Percentiles rank a stretch among this genome's conserved stretches.
phyloP scores from a whole-genome alignment of 2,113 vertebrate species.

The Chlamydotis undulata region DNA sequence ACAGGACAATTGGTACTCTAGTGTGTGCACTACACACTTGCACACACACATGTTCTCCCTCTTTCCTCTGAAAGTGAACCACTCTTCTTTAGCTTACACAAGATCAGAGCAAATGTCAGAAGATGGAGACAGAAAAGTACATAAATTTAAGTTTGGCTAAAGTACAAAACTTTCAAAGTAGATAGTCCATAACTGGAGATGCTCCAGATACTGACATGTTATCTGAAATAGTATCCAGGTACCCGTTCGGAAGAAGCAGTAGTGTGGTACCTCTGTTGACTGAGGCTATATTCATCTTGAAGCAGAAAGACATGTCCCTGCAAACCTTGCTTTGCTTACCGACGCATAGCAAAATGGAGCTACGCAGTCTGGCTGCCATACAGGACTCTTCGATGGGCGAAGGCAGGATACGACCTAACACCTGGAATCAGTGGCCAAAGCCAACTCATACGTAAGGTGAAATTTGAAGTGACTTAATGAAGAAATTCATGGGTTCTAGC shows the following conservation, averaged over 20 bases:
- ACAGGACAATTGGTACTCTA: neutral
- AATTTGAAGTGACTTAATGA: neutral
- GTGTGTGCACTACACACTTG: neutral
- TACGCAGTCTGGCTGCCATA: neutral
- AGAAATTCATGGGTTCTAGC: neutral
- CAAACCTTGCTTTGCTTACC: neutral
- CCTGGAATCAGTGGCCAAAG: neutral
- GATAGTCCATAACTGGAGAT: neutral
- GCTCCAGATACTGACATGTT: neutral
- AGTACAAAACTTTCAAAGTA: neutral
- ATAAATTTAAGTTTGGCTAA: neutral
- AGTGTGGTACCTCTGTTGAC: accelerated
- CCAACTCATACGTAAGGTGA: neutral
- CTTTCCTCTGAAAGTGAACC: neutral
- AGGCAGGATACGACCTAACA: neutral
- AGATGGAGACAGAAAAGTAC: neutral
- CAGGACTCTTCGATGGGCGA: neutral
- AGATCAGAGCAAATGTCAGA: neutral
- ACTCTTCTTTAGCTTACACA: neutral
- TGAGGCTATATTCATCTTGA: neutral
- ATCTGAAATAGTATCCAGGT: neutral
- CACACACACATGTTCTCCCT: neutral
- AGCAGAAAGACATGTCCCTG: neutral
- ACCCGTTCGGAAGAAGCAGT: neutral
- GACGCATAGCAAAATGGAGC: neutral